phyloP scores from a whole-genome alignment of 2,888 invertebrate species.

The Hydroisotoma schaefferi region DNA sequence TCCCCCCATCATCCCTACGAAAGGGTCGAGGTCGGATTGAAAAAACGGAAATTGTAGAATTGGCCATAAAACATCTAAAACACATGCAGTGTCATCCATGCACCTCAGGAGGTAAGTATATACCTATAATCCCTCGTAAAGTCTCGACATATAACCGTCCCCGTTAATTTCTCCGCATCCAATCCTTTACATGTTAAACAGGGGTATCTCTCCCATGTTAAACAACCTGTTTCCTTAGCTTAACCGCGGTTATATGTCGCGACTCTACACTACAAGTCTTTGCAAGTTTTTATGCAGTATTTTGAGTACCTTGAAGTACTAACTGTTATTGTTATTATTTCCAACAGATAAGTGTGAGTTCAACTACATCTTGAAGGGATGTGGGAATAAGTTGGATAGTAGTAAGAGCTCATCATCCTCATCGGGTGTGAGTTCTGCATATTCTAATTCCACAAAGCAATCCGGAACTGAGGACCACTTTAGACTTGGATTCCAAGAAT shows the following conservation, averaged over 20 bases:
- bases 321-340: no score
- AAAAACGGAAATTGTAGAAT: conserved; percentile 96
- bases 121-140: no score
- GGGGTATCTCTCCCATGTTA: no score
- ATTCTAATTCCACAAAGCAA: conserved; percentile 29
- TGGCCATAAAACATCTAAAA: conserved; percentile 93
- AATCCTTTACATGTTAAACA: no score
- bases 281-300: no score
- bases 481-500: conserved; percentile 84
- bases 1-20: conserved; percentile 87
- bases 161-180: no score
- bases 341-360: conserved; percentile 44
- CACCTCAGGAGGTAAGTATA: conserved; percentile 50
- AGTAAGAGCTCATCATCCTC: neutral
- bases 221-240: no score
- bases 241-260: no score
- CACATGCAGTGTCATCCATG: conserved; percentile 64
- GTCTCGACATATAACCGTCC: no score
- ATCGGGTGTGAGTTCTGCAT: conserved; percentile 28
- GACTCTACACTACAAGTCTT: no score
- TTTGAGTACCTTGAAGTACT: no score
- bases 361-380: conserved; percentile 18
- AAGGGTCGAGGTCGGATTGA: conserved; percentile 94
- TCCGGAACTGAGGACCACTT: conserved; percentile 58
- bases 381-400: neutral